Evolutionary conservation across 1,140 invertebrate genomes (phyloP), one percentile per base, ranked within the genome.

Genomic region (Protaetia brevitarsis): DNA sequence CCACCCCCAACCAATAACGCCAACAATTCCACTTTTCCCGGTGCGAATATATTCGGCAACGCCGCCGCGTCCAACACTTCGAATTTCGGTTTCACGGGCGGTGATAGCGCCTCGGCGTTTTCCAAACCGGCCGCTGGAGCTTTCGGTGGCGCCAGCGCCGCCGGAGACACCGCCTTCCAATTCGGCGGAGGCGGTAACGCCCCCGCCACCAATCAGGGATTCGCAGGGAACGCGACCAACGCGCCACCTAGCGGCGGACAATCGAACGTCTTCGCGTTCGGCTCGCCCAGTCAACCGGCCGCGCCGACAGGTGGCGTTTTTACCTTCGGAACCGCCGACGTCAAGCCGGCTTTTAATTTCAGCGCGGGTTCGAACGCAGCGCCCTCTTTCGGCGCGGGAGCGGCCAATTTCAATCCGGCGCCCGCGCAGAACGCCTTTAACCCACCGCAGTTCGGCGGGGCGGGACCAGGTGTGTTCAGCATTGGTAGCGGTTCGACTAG

Each of bases 401-500:
- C 41, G 19, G 19, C 41, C 3, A 51, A 51, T 10, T 51, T 51
- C 26, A 51, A 51, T 7, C 1, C 41, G 3, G 41, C 5, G 11
- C 8, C 41, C 26, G 41, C 41, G 19, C 4, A 16, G 11, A 19
- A 7, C n/a, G n/a, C n/a, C 11, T 51, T 51, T 6, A 51, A 51
- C 26, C 41, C 41, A 8, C 41, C 41, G 11, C 41, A 51, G 11
- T 51, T 51, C 26, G 19, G 41, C 11, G 41, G 41, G 0, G 60
- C 27, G 4, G n/a, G n/a, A n/a, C n/a, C 29, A 7, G 60, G 62
- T 27, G 36, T 64, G 4, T 64, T 64, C 11, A 64, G 36, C 16
- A 64, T 64, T 23, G 62, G 62, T 45, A 28, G 31, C 23, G 62
- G 62, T 34, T 62, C 60, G 3, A 62, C 27, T 36, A 11, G 30